A percentile compares a stretch with the other conserved stretches of the same genome.
Conservation (phyloP, 2,888 invertebrate species). For the Tachina grossa region DNA sequence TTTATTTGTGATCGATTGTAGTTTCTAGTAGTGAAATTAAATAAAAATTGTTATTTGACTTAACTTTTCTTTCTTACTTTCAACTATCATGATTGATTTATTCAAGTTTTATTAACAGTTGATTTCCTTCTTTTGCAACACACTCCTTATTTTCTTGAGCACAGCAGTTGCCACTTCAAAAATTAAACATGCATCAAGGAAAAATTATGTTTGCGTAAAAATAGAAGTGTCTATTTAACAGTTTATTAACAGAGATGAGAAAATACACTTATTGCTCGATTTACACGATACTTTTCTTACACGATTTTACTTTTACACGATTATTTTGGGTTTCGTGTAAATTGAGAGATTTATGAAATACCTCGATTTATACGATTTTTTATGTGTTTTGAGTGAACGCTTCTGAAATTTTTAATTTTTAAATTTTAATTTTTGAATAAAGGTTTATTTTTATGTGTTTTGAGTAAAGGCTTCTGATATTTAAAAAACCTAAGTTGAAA, state of each 20-base stretch:
- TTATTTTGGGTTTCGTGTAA: too few relatives aligned
- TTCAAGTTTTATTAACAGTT: constrained; percentile 3
- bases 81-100: constrained; percentile 10
- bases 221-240: not conserved
- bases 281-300: too few relatives aligned
- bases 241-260: constrained; percentile 35
- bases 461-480: too few relatives aligned
- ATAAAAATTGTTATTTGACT: not conserved
- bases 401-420: too few relatives aligned
- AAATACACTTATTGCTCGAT: too few relatives aligned
- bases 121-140: not conserved
- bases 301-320: too few relatives aligned
- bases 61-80: not conserved
- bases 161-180: constrained; percentile 5
- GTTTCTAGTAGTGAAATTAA: not conserved
- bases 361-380: too few relatives aligned
- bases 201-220: not conserved
- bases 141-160: constrained; percentile 32
- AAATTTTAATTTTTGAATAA: too few relatives aligned
- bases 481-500: too few relatives aligned
- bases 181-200: constrained; percentile 1
- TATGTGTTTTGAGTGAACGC: too few relatives aligned
- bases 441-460: too few relatives aligned
- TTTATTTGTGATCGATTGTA: not conserved
- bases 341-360: too few relatives aligned